Conservation (phyloP, 2,797 vertebrate genomes). For the Oceanodroma leucorhoa region DNA sequence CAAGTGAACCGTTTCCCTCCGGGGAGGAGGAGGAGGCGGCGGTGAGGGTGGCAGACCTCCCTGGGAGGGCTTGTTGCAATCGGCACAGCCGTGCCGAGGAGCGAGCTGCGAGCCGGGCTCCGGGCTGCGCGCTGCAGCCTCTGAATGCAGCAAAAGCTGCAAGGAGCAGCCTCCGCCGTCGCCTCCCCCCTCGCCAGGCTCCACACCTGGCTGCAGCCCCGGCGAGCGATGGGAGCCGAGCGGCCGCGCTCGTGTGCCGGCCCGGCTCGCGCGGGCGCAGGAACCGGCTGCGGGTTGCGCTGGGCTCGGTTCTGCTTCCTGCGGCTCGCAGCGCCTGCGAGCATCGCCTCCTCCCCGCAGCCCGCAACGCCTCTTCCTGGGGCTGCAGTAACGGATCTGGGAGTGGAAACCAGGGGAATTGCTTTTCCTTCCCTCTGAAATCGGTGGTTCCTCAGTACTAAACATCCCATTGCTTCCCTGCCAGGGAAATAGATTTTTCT, state of each 20-base stretch:
- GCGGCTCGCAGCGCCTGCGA: not conserved
- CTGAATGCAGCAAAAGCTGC: not conserved
- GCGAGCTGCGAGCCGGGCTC: not conserved
- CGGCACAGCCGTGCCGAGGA: not conserved
- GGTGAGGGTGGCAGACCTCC: not conserved
- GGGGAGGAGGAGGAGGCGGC: not conserved
- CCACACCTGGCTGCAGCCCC: not conserved
- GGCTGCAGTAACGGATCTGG: accelerated
- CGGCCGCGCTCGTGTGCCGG: not conserved
- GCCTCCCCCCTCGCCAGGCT: not conserved
- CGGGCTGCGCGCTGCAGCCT: not conserved
- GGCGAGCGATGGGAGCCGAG: not conserved
- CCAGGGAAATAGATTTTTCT: not conserved
- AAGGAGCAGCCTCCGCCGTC: not conserved
- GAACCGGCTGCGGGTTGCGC: not conserved
- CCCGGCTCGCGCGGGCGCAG: not conserved
- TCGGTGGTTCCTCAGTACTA: accelerated
- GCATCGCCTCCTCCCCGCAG: not conserved
- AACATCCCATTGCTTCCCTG: not conserved
- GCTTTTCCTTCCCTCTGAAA: not conserved
- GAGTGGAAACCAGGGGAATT: not conserved
- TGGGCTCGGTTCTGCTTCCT: not conserved
- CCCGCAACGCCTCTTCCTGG: not conserved
- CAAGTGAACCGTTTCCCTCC: not conserved
- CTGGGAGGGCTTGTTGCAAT: not conserved